Conservation (phyloP, 1,140 invertebrate species). For the Cephus cinctus region DNA sequence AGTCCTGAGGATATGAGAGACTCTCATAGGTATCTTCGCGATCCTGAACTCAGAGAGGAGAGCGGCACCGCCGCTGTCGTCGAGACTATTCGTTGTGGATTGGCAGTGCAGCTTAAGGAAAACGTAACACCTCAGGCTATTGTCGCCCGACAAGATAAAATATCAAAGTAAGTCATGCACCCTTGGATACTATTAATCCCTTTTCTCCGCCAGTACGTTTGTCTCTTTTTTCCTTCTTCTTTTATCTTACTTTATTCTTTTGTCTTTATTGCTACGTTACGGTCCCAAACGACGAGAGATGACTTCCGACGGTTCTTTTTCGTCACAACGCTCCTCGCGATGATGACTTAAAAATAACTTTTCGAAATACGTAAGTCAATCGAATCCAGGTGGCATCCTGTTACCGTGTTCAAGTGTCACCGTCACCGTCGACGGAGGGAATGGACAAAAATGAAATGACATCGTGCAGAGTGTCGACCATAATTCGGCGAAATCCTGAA, state of each 20-base stretch:
- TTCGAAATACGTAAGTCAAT: neutral
- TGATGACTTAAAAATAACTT: too few relatives aligned
- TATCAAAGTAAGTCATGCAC: constrained; percentile 62
- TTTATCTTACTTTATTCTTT: neutral
- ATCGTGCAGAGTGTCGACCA: neutral
- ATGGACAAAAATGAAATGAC: neutral
- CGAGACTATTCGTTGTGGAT: constrained; percentile 79
- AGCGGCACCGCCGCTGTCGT: constrained; percentile 83
- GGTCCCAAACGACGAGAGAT: constrained; percentile 2
- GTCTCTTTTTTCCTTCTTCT: neutral
- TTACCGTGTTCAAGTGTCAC: too few relatives aligned
- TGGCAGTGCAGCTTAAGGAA: constrained; percentile 85
- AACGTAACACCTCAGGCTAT: constrained; percentile 75
- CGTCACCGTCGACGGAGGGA: too few relatives aligned
- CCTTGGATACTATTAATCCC: constrained; percentile 4
- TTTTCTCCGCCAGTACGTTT: neutral
- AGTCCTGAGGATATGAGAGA: constrained; percentile 49
- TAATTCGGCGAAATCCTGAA: constrained; percentile 2
- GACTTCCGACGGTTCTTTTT: neutral
- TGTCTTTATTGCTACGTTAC: too few relatives aligned
- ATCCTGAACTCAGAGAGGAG: constrained; percentile 72
- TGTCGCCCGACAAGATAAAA: constrained; percentile 70
- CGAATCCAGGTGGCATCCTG: neutral
- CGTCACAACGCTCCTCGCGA: too few relatives aligned
- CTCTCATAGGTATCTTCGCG: constrained; percentile 44